These are phyloP conservation scores for Sebastes oblongus DNA, from an alignment of 2,797 vertebrate species.

Conservation along the genomic window DNA sequence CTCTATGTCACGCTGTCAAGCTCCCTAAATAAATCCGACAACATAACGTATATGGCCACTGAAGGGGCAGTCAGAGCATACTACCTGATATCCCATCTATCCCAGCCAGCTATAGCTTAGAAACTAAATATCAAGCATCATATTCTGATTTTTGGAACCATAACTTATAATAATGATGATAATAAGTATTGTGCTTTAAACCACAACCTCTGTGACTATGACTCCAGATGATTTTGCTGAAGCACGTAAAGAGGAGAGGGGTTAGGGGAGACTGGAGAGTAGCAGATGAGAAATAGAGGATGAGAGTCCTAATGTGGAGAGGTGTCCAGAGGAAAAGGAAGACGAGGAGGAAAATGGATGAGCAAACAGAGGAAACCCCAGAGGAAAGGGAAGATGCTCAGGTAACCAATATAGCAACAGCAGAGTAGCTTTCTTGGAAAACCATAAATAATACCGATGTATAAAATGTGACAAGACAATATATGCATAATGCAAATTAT, in stretches of 20 bases:
- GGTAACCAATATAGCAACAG: slow-evolving; percentile 15
- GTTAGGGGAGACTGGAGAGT: neutral
- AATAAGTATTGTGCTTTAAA: neutral
- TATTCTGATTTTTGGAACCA: neutral
- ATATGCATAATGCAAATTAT: slow-evolving; percentile 5
- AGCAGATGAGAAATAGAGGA: slow-evolving; percentile 9
- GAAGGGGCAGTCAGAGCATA: neutral
- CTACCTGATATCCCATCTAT: neutral
- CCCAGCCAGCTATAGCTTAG: neutral
- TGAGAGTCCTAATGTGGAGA: neutral
- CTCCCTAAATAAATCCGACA: neutral
- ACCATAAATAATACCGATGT: neutral
- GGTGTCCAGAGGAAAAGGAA: slow-evolving; percentile 11
- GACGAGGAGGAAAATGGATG: neutral
- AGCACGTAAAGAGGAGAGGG: neutral
- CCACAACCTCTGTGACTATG: neutral
- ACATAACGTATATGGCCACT: slow-evolving; percentile 1
- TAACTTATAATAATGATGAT: neutral
- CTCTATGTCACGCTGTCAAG: neutral
- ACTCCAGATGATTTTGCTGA: neutral
- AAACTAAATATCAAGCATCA: neutral
- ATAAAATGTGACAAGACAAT: slow-evolving; percentile 5
- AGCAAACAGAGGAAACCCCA: slow-evolving; percentile 4
- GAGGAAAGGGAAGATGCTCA: slow-evolving; percentile 11
- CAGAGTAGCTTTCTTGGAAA: neutral